A percentile compares a stretch with the other conserved stretches of the same genome.
phyloP scores from a whole-genome alignment of 2,797 vertebrate species.

The Coilia nasus region DNA sequence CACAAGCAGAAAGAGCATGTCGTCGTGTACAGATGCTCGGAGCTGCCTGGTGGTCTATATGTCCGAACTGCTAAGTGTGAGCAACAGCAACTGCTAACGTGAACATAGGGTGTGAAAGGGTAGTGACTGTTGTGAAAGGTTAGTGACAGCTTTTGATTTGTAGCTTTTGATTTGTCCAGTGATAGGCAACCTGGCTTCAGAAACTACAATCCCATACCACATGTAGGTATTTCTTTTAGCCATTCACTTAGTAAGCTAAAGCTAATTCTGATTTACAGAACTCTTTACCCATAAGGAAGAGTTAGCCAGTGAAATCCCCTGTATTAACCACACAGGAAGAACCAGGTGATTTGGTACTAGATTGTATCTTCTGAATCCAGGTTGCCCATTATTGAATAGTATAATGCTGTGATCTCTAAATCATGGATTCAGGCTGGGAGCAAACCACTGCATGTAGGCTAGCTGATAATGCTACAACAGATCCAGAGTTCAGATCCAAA shows the following conservation, averaged over 20 bases:
- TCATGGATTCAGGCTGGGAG: not conserved
- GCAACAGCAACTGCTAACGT: not conserved
- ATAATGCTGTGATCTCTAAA: not conserved
- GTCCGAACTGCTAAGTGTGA: not conserved
- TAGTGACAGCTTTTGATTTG: not conserved
- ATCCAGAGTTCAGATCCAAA: not conserved
- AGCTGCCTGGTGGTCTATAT: not conserved
- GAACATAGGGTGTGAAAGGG: not conserved
- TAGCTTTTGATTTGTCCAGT: not conserved
- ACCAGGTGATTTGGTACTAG: no score
- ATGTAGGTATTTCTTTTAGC: no score
- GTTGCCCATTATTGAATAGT: no score
- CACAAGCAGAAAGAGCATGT: not conserved
- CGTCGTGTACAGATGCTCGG: not conserved
- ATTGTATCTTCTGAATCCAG: no score
- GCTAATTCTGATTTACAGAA: no score
- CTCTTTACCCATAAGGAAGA: no score
- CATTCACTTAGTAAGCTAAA: no score
- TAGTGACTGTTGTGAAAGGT: not conserved
- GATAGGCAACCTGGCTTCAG: no score
- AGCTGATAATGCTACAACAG: not conserved
- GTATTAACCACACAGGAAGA: no score
- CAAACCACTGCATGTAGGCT: not conserved
- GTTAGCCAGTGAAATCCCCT: no score
- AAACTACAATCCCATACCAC: no score